Percentiles rank a stretch among this genome's conserved stretches.
phyloP scores from a whole-genome alignment of 2,113 vertebrate species.

The Takifugu flavidus region DNA sequence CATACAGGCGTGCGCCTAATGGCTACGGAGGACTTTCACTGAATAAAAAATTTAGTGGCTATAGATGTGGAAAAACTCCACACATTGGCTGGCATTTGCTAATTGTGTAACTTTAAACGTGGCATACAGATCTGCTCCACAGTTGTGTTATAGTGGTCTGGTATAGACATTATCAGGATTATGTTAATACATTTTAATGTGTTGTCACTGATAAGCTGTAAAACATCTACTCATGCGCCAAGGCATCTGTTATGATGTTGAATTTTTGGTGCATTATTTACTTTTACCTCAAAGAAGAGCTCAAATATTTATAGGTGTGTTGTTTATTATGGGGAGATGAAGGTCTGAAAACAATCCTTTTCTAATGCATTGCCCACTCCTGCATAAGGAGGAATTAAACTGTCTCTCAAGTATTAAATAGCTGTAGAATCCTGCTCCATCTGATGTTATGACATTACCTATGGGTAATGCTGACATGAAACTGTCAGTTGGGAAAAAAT shows the following conservation, averaged over 20 bases:
- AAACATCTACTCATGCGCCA: no score
- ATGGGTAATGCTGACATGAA: no score
- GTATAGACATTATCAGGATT: no score
- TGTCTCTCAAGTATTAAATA: not conserved
- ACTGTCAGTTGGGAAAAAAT: no score
- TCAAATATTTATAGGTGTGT: not conserved
- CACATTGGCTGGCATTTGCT: not conserved
- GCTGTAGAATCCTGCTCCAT: not conserved
- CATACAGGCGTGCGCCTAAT: not conserved
- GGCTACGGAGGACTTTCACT: not conserved
- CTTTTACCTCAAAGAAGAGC: no score
- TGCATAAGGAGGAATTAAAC: not conserved
- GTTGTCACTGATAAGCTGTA: no score
- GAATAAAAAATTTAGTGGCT: not conserved
- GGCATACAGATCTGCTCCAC: no score
- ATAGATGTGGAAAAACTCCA: not conserved
- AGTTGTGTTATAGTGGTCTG: no score
- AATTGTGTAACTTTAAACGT: not conserved
- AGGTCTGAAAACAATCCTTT: not conserved
- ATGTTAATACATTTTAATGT: no score
- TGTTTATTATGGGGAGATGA: conserved; percentile 6
- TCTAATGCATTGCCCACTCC: not conserved
- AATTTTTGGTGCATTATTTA: no score
- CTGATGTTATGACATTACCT: no score
- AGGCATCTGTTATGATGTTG: no score